Conservation (phyloP, 1,140 invertebrate genomes). For the Bombyx mandarina region DNA sequence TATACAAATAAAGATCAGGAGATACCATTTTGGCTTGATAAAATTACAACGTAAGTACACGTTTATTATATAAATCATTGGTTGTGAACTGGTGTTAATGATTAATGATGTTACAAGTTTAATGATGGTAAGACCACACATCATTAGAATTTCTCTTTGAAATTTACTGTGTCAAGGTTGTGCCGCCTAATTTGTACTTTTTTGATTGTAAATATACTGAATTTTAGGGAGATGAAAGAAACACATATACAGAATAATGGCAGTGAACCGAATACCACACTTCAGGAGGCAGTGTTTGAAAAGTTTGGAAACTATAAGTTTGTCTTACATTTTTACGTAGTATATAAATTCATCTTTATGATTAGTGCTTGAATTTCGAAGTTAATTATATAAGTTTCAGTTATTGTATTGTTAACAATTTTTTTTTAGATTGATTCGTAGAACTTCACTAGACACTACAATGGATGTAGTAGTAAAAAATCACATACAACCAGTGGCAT, state of each 20-base stretch:
- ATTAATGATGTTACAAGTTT: conserved; percentile 19
- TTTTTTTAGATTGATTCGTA: conserved; percentile 19
- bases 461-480: conserved; percentile 42
- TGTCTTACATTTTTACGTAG: neutral
- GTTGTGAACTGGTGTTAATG: conserved; percentile 7
- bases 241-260: conserved; percentile 43
- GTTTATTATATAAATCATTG: neutral
- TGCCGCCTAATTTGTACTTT: conserved; percentile 8
- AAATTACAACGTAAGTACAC: conserved; percentile 53
- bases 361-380: too few species aligned
- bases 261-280: conserved; percentile 21
- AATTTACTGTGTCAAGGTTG: conserved; percentile 19
- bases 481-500: conserved; percentile 33
- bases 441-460: conserved; percentile 49
- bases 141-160: too few species aligned
- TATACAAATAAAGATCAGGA: conserved; percentile 34
- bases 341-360: neutral
- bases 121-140: too few species aligned
- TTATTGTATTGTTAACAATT: neutral
- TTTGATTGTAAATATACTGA: conserved; percentile 1
- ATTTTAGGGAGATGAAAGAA: conserved; percentile 55
- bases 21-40: conserved; percentile 54
- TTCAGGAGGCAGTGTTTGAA: conserved; percentile 23
- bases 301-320: neutral
- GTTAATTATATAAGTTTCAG: too few species aligned